phyloP scores from a whole-genome alignment of 2,888 invertebrate genomes.

The Trichogramma evanescens region DNA sequence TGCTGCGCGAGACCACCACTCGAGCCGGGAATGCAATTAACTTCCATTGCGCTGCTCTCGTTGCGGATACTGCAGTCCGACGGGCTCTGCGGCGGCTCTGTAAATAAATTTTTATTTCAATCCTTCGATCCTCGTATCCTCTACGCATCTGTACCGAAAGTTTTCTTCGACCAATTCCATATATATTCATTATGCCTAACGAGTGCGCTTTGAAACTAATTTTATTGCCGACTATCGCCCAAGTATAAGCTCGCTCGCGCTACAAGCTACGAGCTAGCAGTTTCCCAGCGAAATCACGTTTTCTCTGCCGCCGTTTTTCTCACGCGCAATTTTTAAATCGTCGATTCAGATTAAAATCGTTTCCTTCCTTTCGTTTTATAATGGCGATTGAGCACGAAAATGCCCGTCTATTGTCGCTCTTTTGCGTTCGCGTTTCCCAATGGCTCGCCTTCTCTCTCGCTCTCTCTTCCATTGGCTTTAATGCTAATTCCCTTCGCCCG shows the following conservation, averaged over 20 bases:
- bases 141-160: neutral
- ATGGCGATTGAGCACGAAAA: constrained; percentile 22
- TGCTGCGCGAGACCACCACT: constrained; percentile 77
- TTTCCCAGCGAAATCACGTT: no score
- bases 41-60: constrained; percentile 59
- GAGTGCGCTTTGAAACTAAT: no score
- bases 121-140: neutral
- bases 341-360: constrained; percentile 23
- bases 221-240: neutral
- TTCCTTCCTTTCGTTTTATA: constrained; percentile 19
- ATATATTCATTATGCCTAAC: neutral
- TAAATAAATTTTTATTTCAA: constrained; percentile 26
- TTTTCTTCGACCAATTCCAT: neutral
- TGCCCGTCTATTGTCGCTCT: constrained; percentile 13
- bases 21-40: constrained; percentile 69
- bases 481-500: constrained; percentile 20
- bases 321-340: constrained; percentile 19
- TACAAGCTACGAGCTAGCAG: no score
- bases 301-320: no score
- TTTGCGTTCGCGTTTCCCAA: constrained; percentile 1
- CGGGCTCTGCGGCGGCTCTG: constrained; percentile 72
- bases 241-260: no score
- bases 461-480: constrained; percentile 17
- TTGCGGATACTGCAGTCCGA: constrained; percentile 66
- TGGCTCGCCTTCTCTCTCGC: neutral